Conservation (phyloP, 2,888 invertebrate genomes). For the Xestia ashworthii region DNA sequence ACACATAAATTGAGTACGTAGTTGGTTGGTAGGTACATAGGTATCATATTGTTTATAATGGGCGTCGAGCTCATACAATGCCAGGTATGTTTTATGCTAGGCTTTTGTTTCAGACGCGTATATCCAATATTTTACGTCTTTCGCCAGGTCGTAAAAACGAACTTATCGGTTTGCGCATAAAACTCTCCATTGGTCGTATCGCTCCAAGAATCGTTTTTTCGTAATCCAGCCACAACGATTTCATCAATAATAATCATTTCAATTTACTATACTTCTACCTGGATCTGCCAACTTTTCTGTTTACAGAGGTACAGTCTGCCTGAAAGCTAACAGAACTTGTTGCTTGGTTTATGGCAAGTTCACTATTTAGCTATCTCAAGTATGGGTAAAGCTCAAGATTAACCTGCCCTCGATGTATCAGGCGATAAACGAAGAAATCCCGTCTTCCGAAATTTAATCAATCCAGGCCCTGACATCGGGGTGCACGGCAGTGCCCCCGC, state of each 20-base stretch:
- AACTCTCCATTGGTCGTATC: slow-evolving; percentile 36
- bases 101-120: slow-evolving; percentile 47
- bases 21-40: background rate
- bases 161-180: slow-evolving; percentile 43
- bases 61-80: slow-evolving; percentile 1
- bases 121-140: slow-evolving; percentile 49
- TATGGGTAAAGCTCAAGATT: slow-evolving; percentile 2
- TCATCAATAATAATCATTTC: slow-evolving; percentile 20
- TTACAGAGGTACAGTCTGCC: background rate
- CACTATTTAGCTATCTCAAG: background rate
- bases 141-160: slow-evolving; percentile 51
- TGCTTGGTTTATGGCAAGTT: slow-evolving; percentile 7
- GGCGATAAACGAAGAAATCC: slow-evolving; percentile 13
- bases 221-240: slow-evolving; percentile 17
- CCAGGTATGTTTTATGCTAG: slow-evolving; percentile 43
- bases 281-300: background rate
- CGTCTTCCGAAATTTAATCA: slow-evolving; percentile 15
- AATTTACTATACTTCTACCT: background rate
- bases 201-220: slow-evolving; percentile 29
- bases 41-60: slow-evolving; percentile 18
- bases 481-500: too few relatives aligned
- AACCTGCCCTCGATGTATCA: slow-evolving; percentile 2
- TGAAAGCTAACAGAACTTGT: slow-evolving; percentile 14
- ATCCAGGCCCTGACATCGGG: background rate
- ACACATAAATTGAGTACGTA: slow-evolving; percentile 5